phyloP scores from a whole-genome alignment of 2,113 vertebrate species.

The Mormyrus iriodes region DNA sequence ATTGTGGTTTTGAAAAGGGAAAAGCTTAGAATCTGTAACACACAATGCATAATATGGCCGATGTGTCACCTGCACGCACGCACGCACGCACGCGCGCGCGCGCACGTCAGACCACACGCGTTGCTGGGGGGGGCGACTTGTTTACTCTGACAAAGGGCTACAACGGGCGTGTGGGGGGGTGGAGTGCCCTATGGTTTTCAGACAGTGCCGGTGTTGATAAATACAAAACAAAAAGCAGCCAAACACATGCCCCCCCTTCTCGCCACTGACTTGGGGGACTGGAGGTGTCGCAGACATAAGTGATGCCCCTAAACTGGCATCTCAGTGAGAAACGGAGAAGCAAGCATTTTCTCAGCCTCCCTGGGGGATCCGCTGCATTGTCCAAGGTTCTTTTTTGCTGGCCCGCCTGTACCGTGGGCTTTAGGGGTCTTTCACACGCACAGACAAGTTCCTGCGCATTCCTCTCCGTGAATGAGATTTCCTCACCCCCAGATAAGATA shows the following conservation, averaged over 20 bases:
- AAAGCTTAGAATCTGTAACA: constrained; percentile 10
- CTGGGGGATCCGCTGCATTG: not conserved
- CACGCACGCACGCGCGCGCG: too few relatives aligned
- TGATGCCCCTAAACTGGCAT: not conserved
- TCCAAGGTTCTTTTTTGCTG: not conserved
- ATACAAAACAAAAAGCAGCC: constrained; percentile 54
- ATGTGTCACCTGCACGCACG: not conserved
- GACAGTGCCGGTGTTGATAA: not conserved
- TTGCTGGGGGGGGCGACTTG: constrained; percentile 45
- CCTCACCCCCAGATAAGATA: constrained; percentile 17
- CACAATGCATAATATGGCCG: not conserved
- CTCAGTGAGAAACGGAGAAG: not conserved
- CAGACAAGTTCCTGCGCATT: constrained; percentile 61
- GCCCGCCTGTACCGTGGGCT: constrained; percentile 20
- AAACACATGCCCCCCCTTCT: constrained; percentile 53
- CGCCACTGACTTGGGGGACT: not conserved
- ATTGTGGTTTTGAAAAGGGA: constrained; percentile 29
- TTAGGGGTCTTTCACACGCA: constrained; percentile 55
- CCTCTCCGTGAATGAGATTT: constrained; percentile 45
- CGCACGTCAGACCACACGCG: not conserved
- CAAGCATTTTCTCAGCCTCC: not conserved
- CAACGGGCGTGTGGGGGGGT: constrained; percentile 17
- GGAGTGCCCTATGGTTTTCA: not conserved
- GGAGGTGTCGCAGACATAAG: too few relatives aligned
- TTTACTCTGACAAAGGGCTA: constrained; percentile 53